phyloP scores from a whole-genome alignment of 2,113 vertebrate genomes.

The Tapirus terrestris region DNA sequence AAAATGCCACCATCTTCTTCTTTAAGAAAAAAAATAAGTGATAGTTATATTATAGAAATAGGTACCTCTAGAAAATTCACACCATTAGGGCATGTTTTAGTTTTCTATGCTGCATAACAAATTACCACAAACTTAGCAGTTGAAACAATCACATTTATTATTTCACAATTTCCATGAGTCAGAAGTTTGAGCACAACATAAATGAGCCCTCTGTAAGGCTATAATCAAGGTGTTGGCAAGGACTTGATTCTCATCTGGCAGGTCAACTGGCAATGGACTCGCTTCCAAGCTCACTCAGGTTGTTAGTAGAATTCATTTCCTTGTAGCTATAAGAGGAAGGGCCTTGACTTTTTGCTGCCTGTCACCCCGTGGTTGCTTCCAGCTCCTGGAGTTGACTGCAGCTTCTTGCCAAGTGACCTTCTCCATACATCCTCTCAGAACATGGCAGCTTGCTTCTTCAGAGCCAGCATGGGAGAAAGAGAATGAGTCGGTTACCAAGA shows the following conservation, averaged over 20 bases:
- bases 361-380: neutral
- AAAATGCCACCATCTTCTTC: neutral
- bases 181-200: neutral
- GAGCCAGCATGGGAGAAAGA: neutral
- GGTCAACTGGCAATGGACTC: neutral
- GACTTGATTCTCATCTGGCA: too few relatives aligned
- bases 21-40: neutral
- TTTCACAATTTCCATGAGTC: neutral
- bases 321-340: neutral
- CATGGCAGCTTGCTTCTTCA: neutral
- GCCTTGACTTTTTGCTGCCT: neutral
- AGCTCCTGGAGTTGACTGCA: too few relatives aligned
- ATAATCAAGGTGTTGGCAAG: neutral
- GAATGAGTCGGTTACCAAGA: neutral
- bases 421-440: neutral
- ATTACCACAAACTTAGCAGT: neutral
- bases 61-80: neutral
- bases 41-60: neutral
- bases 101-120: neutral
- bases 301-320: neutral
- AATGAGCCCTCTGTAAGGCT: neutral
- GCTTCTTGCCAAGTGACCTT: neutral
- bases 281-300: neutral
- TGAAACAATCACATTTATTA: neutral
- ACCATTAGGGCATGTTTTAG: neutral